Percentiles rank a stretch among this genome's conserved stretches.
phyloP scores from a whole-genome alignment of 2,888 invertebrate species.

The Atherix ibis region DNA sequence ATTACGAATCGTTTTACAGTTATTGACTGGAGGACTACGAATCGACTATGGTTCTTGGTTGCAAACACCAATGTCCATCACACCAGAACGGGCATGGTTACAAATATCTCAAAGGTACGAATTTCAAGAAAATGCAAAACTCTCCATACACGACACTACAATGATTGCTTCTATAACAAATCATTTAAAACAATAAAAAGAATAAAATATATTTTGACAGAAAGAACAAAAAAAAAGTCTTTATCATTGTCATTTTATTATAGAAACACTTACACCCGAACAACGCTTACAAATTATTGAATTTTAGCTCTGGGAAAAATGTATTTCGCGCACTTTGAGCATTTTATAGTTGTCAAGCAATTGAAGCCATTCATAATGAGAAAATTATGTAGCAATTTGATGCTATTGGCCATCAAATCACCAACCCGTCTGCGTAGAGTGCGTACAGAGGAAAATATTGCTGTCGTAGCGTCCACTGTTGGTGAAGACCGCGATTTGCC shows the following conservation, averaged over 20 bases:
- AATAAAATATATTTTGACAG: not conserved
- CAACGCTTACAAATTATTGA: too few species aligned
- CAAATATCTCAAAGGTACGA: conserved; percentile 33
- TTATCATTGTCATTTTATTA: not conserved
- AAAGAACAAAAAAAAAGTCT: not conserved
- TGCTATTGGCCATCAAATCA: too few species aligned
- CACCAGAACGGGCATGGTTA: conserved; percentile 31
- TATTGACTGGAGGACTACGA: conserved; percentile 32
- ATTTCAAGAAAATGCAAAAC: conserved; percentile 29
- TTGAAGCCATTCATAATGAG: too few species aligned
- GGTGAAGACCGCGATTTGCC: too few species aligned
- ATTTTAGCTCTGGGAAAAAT: too few species aligned
- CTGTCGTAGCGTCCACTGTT: too few species aligned
- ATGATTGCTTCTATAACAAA: conserved; percentile 33
- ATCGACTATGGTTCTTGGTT: conserved; percentile 34
- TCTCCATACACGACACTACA: conserved; percentile 31
- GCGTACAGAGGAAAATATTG: too few species aligned
- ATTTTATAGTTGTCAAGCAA: too few species aligned
- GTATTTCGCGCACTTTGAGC: too few species aligned
- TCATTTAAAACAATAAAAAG: conserved; percentile 19
- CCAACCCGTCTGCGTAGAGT: too few species aligned
- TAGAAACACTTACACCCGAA: too few species aligned
- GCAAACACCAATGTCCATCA: conserved; percentile 33
- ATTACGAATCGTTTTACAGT: conserved; percentile 16
- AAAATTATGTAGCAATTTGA: too few species aligned